Evolutionary conservation across 2,888 invertebrate species (phyloP).

Genomic region (Dicroscelio sp.): DNA sequence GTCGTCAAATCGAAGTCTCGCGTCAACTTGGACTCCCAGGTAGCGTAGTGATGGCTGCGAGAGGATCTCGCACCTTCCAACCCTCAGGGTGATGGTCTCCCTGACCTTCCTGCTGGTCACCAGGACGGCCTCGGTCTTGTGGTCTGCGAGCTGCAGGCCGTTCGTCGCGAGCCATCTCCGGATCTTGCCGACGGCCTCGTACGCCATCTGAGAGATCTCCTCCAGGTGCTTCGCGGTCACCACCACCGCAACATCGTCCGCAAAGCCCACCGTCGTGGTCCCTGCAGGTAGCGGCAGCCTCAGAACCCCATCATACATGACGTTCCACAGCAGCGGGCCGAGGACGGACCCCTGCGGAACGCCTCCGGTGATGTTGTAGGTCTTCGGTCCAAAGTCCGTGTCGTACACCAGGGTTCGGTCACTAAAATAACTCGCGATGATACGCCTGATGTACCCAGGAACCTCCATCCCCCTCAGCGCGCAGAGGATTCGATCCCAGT

Average conservation of each 20-base stretch:
- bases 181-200: background rate
- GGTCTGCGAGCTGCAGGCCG: conserved; percentile 61
- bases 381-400: background rate
- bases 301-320: conserved; percentile 17
- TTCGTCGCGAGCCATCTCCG: background rate
- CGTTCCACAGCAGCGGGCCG: background rate
- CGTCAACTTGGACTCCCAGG: conserved; percentile 74
- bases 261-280: background rate
- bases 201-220: background rate
- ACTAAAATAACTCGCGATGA: background rate
- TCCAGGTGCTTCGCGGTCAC: background rate
- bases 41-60: conserved; percentile 68
- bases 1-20: conserved; percentile 33
- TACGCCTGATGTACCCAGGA: background rate
- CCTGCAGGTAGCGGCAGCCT: background rate
- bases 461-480: background rate
- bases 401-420: background rate
- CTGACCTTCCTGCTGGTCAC: conserved; percentile 46
- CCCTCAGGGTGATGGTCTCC: conserved; percentile 62
- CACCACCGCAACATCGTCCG: background rate
- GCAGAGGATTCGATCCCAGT: background rate
- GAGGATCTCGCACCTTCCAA: conserved; percentile 56
- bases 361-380: background rate
- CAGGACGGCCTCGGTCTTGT: too few relatives aligned
- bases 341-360: conserved; percentile 20